A percentile compares a stretch with the other conserved stretches of the same genome.
Evolutionary conservation across 2,797 vertebrate genomes (phyloP).

Genomic region (Phoeniculus purpureus): DNA sequence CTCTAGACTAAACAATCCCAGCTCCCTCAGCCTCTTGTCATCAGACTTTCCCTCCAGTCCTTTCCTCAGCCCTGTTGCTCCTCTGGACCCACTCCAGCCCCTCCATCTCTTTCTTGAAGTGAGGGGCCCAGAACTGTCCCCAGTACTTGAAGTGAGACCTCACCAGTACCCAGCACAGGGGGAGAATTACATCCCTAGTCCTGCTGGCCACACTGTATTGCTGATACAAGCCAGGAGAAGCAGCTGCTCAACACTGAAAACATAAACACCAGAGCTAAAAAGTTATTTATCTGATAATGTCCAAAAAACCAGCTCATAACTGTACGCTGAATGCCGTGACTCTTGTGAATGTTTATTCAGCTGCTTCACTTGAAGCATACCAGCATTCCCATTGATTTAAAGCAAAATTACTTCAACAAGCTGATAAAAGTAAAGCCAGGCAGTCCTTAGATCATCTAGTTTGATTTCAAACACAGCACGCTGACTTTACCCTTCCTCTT

Average conservation of each 20-base stretch:
- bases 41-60: too few relatives aligned
- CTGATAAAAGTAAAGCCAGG: slow-evolving; percentile 43
- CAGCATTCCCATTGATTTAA: slow-evolving; percentile 26
- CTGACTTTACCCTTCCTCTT: not conserved
- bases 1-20: too few relatives aligned
- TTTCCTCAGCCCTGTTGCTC: too few relatives aligned
- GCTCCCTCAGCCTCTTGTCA: too few relatives aligned
- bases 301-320: slow-evolving; percentile 17
- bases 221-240: not conserved
- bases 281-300: not conserved
- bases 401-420: slow-evolving; percentile 26
- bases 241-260: not conserved
- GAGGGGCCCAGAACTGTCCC: too few relatives aligned
- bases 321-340: slow-evolving; percentile 37
- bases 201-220: not conserved
- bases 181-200: too few relatives aligned
- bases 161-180: too few relatives aligned
- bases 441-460: slow-evolving; percentile 19
- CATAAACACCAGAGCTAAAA: not conserved
- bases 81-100: too few relatives aligned
- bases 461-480: not conserved
- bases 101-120: too few relatives aligned
- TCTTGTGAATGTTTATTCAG: slow-evolving; percentile 17
- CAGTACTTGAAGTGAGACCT: too few relatives aligned
- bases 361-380: slow-evolving; percentile 40